A percentile compares a stretch with the other conserved stretches of the same genome.
Conservation (phyloP, 2,888 invertebrate species). For the Nephrotoma guestfalica region DNA sequence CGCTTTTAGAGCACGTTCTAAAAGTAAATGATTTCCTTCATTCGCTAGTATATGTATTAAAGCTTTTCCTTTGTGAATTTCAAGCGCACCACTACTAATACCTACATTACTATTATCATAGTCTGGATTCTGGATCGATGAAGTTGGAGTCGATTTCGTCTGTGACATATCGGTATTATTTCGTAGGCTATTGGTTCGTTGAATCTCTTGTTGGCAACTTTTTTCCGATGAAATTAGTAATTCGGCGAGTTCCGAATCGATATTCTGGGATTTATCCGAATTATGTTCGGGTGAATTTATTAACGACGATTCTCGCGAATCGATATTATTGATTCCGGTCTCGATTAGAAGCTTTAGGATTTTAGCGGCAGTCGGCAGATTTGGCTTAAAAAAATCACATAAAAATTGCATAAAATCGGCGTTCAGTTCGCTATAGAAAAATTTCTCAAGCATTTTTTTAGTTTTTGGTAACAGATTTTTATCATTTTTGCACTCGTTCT, state of each 20-base stretch:
- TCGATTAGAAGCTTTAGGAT: slow-evolving; percentile 58
- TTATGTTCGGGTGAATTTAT: slow-evolving; percentile 27
- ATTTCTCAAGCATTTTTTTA: slow-evolving; percentile 27
- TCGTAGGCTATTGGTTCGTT: slow-evolving; percentile 28
- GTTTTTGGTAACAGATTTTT: slow-evolving; percentile 29
- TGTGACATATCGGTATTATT: slow-evolving; percentile 16
- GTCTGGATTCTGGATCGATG: not conserved
- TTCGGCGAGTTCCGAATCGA: slow-evolving; percentile 32
- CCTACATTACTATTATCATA: not conserved
- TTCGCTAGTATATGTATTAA: slow-evolving; percentile 62
- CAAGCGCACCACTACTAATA: slow-evolving; percentile 20
- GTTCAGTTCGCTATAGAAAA: slow-evolving; percentile 30
- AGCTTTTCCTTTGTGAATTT: slow-evolving; percentile 43
- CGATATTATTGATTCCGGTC: slow-evolving; percentile 47
- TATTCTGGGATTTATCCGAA: slow-evolving; percentile 31
- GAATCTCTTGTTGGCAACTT: slow-evolving; percentile 28
- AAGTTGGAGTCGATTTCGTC: slow-evolving; percentile 24
- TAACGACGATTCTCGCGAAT: slow-evolving; percentile 28
- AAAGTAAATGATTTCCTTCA: slow-evolving; percentile 54
- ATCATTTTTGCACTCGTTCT: slow-evolving; percentile 29
- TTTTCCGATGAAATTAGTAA: slow-evolving; percentile 29
- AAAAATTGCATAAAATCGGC: slow-evolving; percentile 31
- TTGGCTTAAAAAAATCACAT: slow-evolving; percentile 39
- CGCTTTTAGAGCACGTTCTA: slow-evolving; percentile 48
- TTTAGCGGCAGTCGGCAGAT: slow-evolving; percentile 52